A percentile compares a stretch with the other conserved stretches of the same genome.
phyloP scores from a whole-genome alignment of 2,888 invertebrate species.

The Charanyca ferruginea region DNA sequence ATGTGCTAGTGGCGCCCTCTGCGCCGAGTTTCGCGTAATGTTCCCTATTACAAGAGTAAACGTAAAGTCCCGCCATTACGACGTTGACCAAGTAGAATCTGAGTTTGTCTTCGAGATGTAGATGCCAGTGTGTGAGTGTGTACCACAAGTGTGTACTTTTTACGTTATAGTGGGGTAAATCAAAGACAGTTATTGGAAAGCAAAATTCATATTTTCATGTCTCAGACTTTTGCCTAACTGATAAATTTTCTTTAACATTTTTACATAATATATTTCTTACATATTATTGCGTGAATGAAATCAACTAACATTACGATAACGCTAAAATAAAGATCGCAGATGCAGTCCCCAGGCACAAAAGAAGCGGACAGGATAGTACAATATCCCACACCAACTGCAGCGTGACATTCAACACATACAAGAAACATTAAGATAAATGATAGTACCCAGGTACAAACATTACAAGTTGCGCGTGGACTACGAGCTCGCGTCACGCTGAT shows the following conservation, averaged over 20 bases:
- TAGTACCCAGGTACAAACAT: slow-evolving; percentile 58
- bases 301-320: slow-evolving; percentile 67
- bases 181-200: slow-evolving; percentile 76
- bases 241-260: slow-evolving; percentile 81
- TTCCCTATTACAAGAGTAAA: no score
- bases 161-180: slow-evolving; percentile 23
- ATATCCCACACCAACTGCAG: slow-evolving; percentile 21
- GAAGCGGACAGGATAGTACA: slow-evolving; percentile 41
- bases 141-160: no score
- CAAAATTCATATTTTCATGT: slow-evolving; percentile 85
- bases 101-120: no score
- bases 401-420: slow-evolving; percentile 41
- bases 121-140: no score
- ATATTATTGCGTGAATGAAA: slow-evolving; percentile 72
- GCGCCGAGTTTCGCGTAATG: no score
- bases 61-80: no score
- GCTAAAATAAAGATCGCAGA: slow-evolving; percentile 52
- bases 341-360: slow-evolving; percentile 36
- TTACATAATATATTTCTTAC: slow-evolving; percentile 71
- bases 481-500: neutral
- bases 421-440: slow-evolving; percentile 52
- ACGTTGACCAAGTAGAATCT: no score
- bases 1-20: no score
- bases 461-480: slow-evolving; percentile 57
- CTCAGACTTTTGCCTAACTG: slow-evolving; percentile 88